Evolutionary conservation across 2,888 invertebrate species (phyloP), one percentile per base, ranked within the genome.

Genomic region (Zaprionus obscuricornis): DNA sequence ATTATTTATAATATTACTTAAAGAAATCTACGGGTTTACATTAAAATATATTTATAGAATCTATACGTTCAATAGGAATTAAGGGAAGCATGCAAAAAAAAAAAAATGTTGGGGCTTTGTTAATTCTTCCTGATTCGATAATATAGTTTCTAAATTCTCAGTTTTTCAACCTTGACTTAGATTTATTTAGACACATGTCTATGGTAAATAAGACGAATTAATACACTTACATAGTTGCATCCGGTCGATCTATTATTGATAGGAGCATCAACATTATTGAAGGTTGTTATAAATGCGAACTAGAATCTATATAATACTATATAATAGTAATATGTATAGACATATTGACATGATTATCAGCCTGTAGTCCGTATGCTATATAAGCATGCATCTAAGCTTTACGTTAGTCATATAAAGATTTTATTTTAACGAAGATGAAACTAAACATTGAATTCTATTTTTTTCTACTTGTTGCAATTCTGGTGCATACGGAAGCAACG

Each of bases 341-440:
- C 20, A n/a, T 43, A 18, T 26, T 1, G 22, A 16, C 8, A 24
- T 8, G 13, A 42, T 56, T 43, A 74, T 65, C 72, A 56, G 58
- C 46, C 14, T 18, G 16, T 34, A 2, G 14, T 3, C 8, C 5
- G 1, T 11, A 16, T 17, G 58, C 66, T 73, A 73, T 73, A 73
- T 59, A 73, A 73, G 36, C 31, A 16, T 26, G 69, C 36, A 14
- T 16, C 11, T 1, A 29, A 2, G 13, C 36, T 1, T 1, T 6
- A n/a, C 24, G 31, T 13, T 34, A 10, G 8, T 39, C 50, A 50
- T 24, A 40, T n/a, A 16, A 20, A 3, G 20, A 36, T 33, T 11
- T 13, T 26, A 36, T 5, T 17, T 4, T 18, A 33, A 1, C 16
- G 17, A 57, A 51, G 57, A 77, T 84, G 76, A 55, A 73, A 20